These are phyloP conservation scores for Siniperca chuatsi DNA, from an alignment of 2,113 vertebrate genomes.

Conservation along the genomic window DNA sequence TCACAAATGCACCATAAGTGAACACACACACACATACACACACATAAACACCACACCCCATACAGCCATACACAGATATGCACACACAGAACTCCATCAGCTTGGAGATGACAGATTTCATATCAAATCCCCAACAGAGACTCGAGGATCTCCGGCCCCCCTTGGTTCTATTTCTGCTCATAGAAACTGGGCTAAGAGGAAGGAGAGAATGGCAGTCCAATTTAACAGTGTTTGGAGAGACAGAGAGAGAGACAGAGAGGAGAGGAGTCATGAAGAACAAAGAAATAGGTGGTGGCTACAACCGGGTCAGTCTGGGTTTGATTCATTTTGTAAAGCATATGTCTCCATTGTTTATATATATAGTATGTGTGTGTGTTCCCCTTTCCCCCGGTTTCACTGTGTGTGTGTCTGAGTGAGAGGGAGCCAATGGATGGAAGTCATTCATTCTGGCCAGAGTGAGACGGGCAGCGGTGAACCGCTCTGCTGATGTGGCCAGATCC, in stretches of 20 bases:
- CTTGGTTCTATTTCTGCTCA: slow-evolving; percentile 81
- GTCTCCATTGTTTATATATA: slow-evolving; percentile 71
- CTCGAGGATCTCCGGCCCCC: slow-evolving; percentile 57
- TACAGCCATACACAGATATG: slow-evolving; percentile 12
- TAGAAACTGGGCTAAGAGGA: slow-evolving; percentile 82
- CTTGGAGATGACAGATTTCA: slow-evolving; percentile 70
- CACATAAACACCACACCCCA: slow-evolving; percentile 37
- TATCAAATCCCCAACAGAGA: slow-evolving; percentile 75
- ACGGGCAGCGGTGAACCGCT: slow-evolving; percentile 70
- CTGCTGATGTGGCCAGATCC: slow-evolving; percentile 79
- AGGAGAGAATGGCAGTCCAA: slow-evolving; percentile 63
- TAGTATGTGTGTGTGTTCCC: slow-evolving; percentile 50
- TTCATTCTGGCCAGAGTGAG: slow-evolving; percentile 75
- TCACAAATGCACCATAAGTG: slow-evolving; percentile 48
- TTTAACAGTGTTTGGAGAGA: slow-evolving; percentile 52
- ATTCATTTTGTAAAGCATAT: slow-evolving; percentile 55
- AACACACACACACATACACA: slow-evolving; percentile 34
- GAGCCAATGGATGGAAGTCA: slow-evolving; percentile 75
- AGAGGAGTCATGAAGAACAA: slow-evolving; percentile 27
- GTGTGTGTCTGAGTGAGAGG: slow-evolving; percentile 51
- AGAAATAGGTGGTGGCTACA: slow-evolving; percentile 46
- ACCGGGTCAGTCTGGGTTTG: slow-evolving; percentile 60
- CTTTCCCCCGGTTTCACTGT: slow-evolving; percentile 66
- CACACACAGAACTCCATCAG: slow-evolving; percentile 31
- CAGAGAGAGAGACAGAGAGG: slow-evolving; percentile 18